Conservation (phyloP, 2,888 invertebrate species). For the Aphodius sticticus region DNA sequence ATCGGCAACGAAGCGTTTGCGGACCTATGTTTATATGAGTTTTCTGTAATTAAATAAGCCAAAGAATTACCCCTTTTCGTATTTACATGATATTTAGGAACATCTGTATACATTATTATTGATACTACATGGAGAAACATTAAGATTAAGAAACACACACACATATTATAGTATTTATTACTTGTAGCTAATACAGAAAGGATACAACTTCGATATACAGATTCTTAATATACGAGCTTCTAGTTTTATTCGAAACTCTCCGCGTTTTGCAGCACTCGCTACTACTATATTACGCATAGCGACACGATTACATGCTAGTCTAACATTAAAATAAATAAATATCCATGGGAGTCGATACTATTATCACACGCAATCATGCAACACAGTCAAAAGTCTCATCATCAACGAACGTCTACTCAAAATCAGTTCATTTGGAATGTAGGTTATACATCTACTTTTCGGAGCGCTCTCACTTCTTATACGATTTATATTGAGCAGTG, state of each 20-base stretch:
- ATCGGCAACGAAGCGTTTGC: too few species aligned
- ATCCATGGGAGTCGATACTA: constrained; percentile 12
- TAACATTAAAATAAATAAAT: constrained; percentile 25
- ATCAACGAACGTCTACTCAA: background rate
- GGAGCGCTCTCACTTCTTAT: constrained; percentile 22
- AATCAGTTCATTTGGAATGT: constrained; percentile 14
- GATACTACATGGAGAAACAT: background rate
- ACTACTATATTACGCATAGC: background rate
- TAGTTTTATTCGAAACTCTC: background rate
- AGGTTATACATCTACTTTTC: background rate
- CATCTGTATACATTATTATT: background rate
- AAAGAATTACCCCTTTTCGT: too few species aligned
- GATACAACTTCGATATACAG: background rate
- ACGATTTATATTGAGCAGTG: constrained; percentile 49
- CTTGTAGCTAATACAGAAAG: background rate
- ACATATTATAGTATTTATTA: background rate
- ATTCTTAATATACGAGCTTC: background rate
- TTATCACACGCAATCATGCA: constrained; percentile 7
- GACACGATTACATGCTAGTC: constrained; percentile 5
- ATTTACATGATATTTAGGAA: background rate
- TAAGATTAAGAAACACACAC: background rate
- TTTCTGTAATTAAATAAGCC: too few species aligned
- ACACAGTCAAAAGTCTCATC: constrained; percentile 10
- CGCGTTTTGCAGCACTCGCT: background rate
- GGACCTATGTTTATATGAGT: too few species aligned